Evolutionary conservation across 2,113 vertebrate genomes (phyloP).

Genomic region (Sinosuthora webbiana): DNA sequence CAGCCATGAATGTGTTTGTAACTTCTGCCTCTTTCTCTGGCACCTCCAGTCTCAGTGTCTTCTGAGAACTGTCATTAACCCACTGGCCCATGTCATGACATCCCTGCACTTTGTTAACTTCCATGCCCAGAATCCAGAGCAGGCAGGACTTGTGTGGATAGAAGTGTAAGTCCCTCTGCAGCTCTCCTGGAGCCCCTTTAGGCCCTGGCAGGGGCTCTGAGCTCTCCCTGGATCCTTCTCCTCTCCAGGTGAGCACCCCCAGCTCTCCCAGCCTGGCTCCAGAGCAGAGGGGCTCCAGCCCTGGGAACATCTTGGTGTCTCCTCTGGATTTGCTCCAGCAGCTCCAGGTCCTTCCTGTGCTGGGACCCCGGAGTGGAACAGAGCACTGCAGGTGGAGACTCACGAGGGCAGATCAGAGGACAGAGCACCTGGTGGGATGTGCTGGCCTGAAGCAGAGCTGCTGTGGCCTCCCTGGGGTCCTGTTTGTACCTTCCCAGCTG

Average conservation of each 20-base stretch:
- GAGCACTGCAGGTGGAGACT: not conserved
- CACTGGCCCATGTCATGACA: not conserved
- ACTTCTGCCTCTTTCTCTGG: not conserved
- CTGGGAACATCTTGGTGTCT: accelerated
- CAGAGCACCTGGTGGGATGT: not conserved
- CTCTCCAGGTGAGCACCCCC: not conserved
- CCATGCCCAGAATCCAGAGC: not conserved
- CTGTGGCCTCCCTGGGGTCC: not conserved
- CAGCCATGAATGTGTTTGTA: not conserved
- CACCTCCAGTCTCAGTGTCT: not conserved
- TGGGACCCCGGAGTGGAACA: not conserved
- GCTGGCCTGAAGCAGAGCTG: not conserved
- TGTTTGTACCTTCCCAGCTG: accelerated
- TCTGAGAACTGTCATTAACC: not conserved
- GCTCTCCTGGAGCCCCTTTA: not conserved
- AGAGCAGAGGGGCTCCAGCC: not conserved
- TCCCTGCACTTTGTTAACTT: not conserved
- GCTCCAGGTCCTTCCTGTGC: not conserved
- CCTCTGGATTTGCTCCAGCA: not conserved
- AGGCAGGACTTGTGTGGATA: not conserved
- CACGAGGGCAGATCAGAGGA: not conserved
- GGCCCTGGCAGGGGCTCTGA: not conserved
- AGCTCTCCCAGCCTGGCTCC: not conserved
- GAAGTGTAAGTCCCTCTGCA: not conserved
- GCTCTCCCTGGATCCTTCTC: not conserved